Base-by-base conservation (phyloP, 1,140 invertebrate species). In the Drosophila oshimai region DNA sequence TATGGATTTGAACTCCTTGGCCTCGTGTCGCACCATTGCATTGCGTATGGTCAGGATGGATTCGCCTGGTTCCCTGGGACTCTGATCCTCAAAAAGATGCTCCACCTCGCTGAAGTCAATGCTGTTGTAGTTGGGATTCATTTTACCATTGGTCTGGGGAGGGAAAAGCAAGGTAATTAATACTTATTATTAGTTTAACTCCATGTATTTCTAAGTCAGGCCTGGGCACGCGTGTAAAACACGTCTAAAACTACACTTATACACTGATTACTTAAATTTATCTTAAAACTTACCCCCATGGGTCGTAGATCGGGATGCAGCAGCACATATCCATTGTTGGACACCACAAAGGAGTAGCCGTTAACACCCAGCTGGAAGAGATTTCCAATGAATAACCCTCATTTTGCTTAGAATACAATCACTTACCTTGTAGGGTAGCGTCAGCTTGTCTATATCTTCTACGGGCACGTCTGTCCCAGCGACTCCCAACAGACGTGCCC, bases 81-180 rank as follows among this genome's bases (percentile, higher is more conserved):
- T 54, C 12, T 64, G 26, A 39, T 94, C 93, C 72, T 95, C 94
- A 71, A 96, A 94, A 4, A 96, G 92, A 61, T 98, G 94, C 91
- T 99, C 98, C 10, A 99, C 95, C 92, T 99, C 98, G 0, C 95
- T 95, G n/a, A 99, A 93, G 92, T 99, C 98, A 17, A 99, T 95
- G 83, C 97, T 99, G 91, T 99, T 98, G 91, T 97, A 99, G 89
- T 98, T 98, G n/a, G 95, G 93, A 92, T 98, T 98, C 17, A 98
- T 91, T 37, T 80, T 94, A 93, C 95, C 95, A 90, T 69, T 91
- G 31, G 73, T 77, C 81, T 87, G 33, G 10, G 1, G 2, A 13
- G n/a, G 10, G 3, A 15, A 15, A 15, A 7, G 2, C 13, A 2
- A 15, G 22, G 2, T 15, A 7, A 24, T 2, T 10, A 13, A 3